Evolutionary conservation across 2,113 vertebrate genomes (phyloP).

Genomic region (Hemicordylus capensis): DNA sequence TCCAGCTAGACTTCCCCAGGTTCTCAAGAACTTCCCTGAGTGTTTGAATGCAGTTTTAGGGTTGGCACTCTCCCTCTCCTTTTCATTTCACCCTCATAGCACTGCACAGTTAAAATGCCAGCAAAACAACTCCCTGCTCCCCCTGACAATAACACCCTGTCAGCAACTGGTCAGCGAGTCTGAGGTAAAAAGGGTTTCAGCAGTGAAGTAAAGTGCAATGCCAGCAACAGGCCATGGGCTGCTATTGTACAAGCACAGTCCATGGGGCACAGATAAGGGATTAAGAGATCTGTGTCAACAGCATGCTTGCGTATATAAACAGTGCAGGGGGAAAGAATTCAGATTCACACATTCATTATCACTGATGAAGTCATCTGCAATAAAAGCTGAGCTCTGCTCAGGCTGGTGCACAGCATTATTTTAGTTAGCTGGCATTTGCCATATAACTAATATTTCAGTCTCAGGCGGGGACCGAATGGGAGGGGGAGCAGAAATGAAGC

Average conservation of each 20-base stretch:
- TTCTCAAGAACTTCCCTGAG: background rate
- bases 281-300: conserved; percentile 75
- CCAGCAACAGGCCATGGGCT: conserved; percentile 76
- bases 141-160: conserved; percentile 68
- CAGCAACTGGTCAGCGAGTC: conserved; percentile 91
- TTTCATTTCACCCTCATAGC: background rate
- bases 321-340: conserved; percentile 30
- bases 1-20: background rate
- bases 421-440: background rate
- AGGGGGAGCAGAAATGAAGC: background rate
- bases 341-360: conserved; percentile 48
- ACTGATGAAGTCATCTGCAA: conserved; percentile 31
- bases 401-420: accelerated
- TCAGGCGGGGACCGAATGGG: background rate
- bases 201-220: conserved; percentile 79
- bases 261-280: conserved; percentile 69
- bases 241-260: conserved; percentile 56
- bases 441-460: accelerated
- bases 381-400: background rate
- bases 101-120: background rate
- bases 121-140: background rate
- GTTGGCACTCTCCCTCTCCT: background rate
- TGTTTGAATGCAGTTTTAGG: background rate
- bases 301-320: conserved; percentile 64
- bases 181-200: conserved; percentile 78